Conservation (phyloP, 2,797 vertebrate genomes). For the Enteromius argenteus region DNA sequence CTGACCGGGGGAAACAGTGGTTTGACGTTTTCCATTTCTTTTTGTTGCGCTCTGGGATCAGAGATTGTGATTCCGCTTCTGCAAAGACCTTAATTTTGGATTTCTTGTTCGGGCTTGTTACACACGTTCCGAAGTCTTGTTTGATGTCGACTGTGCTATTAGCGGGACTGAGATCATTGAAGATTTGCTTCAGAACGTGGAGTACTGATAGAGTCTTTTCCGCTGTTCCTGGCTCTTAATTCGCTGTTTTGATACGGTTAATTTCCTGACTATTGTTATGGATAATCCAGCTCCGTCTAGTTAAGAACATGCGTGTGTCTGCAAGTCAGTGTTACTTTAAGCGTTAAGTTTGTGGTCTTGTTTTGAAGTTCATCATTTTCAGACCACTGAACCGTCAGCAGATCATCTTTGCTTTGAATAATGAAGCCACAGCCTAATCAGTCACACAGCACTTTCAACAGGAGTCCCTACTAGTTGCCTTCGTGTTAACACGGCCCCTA, state of each 20-base stretch:
- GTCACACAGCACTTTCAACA: conserved; percentile 33
- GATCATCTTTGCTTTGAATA: conserved; percentile 13
- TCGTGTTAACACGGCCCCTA: conserved; percentile 44
- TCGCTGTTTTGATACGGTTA: conserved; percentile 31
- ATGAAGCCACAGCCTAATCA: conserved; percentile 29
- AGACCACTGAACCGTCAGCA: conserved; percentile 1
- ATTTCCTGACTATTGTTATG: conserved; percentile 46
- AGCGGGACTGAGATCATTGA: conserved; percentile 27
- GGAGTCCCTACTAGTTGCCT: conserved; percentile 46
- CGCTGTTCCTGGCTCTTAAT: conserved; percentile 12
- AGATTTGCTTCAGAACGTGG: not conserved
- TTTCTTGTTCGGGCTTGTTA: conserved; percentile 28
- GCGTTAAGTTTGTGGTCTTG: not conserved
- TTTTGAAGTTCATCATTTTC: conserved; percentile 26
- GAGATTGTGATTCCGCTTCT: conserved; percentile 17
- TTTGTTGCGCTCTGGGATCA: not conserved
- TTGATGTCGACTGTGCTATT: conserved; percentile 42
- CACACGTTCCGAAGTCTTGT: not conserved
- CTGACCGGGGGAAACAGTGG: conserved; percentile 24
- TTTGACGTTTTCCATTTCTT: conserved; percentile 10
- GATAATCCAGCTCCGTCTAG: conserved; percentile 39
- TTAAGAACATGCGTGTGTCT: not conserved
- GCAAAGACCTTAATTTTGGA: not conserved
- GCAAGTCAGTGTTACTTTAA: conserved; percentile 10
- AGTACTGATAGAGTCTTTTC: not conserved